phyloP scores from a whole-genome alignment of 2,888 invertebrate species.

The Frankliniella fusca region DNA sequence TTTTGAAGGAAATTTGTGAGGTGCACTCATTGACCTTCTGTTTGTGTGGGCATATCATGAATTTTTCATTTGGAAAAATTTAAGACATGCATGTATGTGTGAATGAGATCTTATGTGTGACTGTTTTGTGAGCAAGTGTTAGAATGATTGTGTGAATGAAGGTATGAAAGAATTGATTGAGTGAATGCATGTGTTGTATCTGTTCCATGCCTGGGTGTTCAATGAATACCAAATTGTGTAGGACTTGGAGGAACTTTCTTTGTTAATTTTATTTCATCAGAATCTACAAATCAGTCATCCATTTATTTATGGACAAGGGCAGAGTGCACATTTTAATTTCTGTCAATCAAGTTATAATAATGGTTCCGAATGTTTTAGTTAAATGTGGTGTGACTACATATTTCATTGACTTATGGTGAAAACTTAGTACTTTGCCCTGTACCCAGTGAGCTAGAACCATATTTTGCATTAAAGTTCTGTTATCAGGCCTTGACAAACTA shows the following conservation, averaged over 20 bases:
- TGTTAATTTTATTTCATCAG: slow-evolving; percentile 12
- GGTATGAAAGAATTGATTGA: neutral
- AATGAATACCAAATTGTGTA: neutral
- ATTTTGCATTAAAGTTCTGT: neutral
- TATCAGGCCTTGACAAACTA: neutral
- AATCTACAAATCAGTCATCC: neutral
- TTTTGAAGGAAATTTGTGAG: neutral
- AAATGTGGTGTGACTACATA: neutral
- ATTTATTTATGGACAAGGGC: neutral
- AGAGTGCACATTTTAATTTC: neutral
- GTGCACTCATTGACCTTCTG: neutral
- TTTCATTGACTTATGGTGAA: neutral
- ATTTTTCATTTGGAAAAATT: neutral
- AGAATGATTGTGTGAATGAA: neutral
- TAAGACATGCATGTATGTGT: neutral
- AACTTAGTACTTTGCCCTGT: neutral
- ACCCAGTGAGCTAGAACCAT: neutral
- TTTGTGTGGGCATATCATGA: neutral
- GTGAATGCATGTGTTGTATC: neutral
- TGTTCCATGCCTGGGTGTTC: neutral
- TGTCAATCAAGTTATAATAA: neutral
- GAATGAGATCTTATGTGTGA: neutral
- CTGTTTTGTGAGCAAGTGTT: neutral
- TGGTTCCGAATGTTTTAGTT: neutral
- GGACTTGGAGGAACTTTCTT: neutral